Evolutionary conservation across 35 echinoderm and acorn worm genomes (phyloP).

Genomic region (Hemicentrotus pulcherrimus): DNA sequence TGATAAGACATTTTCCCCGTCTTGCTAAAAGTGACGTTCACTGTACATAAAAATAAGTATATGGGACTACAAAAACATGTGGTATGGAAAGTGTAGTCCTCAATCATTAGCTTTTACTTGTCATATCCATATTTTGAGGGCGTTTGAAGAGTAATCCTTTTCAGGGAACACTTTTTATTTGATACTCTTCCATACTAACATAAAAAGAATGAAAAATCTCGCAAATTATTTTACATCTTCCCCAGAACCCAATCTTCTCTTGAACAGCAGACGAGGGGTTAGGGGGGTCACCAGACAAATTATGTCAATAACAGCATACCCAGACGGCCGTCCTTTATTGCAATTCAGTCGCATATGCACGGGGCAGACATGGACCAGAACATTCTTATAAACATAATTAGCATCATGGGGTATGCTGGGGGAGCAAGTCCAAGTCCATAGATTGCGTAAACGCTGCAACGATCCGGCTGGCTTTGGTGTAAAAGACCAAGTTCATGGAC

Average conservation of each 20-base stretch:
- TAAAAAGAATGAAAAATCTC: background rate
- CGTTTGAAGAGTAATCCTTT: no score
- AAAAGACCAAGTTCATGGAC: background rate
- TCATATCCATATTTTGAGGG: no score
- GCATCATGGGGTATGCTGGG: background rate
- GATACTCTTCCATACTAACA: no score
- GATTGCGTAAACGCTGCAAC: background rate
- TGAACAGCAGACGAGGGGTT: background rate
- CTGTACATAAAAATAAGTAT: no score
- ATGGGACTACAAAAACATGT: no score
- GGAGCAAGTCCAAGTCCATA: background rate
- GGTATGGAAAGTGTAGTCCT: no score
- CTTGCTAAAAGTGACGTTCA: no score
- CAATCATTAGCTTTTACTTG: no score
- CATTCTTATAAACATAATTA: background rate
- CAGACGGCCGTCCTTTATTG: background rate
- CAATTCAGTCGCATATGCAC: background rate
- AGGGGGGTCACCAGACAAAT: conserved; percentile 48
- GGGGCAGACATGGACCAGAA: conserved; percentile 7
- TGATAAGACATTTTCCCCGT: no score
- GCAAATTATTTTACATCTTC: background rate
- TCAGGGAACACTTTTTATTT: no score
- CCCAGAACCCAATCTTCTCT: background rate
- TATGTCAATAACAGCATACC: conserved; percentile 49
- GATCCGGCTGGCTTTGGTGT: background rate